Base-by-base conservation (phyloP, 1,140 invertebrate species). In the Campoletis sonorensis region DNA sequence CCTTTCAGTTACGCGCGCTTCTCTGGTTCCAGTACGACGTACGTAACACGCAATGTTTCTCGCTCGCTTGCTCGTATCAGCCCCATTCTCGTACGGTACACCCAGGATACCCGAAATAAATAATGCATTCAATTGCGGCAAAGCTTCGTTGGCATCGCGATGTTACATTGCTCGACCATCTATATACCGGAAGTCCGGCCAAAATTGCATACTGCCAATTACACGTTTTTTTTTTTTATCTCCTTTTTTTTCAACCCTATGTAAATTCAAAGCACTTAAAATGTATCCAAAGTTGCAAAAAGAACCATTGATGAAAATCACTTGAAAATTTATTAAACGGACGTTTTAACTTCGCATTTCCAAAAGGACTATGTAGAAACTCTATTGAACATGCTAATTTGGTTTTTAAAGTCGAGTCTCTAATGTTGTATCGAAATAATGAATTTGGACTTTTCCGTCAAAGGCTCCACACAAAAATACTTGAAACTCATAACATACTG, bases 61-160 rank as follows among this genome's bases (percentile, higher is more conserved):
- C 76, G 76, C 79, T 70, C 37, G 16, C n/a, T 73, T 49, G 51
- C 45, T 27, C 40, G 40, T 45, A 45, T 77, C 75, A 61, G 54
- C 54, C 75, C 27, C 83, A 81, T 81, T 58, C 54, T 23, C 54
- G 21, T 23, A 58, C 54, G 18, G 54, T 58, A 23, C 54, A 58
- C 79, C 81, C 83, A 79, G 83, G 80, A 82, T 75, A 72, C 80
- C 83, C 83, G 79, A 86, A 86, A 70, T 82, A 71, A 81, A 82
- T 81, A 79, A 75, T 75, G 37, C 82, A 83, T 83, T 81, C 33
- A 76, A 40, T 61, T 68, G 40, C 16, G 54, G 51, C 27, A 23
- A 54, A 64, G 54, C 54, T 77, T 77, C n/a, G 67, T 27, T 45
- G 40, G 23, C 70, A 80, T 27, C 18, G 33, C 37, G 54, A 37